Conservation (phyloP, 2,888 invertebrate genomes). For the Lobophora halterata region DNA sequence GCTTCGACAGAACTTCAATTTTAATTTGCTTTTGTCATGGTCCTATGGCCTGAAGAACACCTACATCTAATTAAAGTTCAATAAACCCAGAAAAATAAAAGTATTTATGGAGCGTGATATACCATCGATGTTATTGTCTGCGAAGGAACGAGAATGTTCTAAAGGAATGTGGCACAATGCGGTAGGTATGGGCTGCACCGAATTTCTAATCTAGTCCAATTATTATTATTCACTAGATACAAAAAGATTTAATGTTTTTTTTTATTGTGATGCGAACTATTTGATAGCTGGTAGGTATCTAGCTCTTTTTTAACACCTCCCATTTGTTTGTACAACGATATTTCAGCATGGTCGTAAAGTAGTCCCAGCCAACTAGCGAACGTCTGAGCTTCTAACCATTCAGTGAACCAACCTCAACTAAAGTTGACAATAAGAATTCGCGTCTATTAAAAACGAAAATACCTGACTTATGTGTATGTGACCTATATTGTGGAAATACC, state of each 20-base stretch:
- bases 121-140: conserved; percentile 9
- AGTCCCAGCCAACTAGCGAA: conserved; percentile 1
- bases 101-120: neutral
- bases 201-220: too few species aligned
- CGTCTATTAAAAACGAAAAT: conserved; percentile 52
- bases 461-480: conserved; percentile 49
- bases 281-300: too few species aligned
- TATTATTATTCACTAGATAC: too few species aligned
- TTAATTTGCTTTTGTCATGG: conserved; percentile 15
- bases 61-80: conserved; percentile 5
- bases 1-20: conserved; percentile 27
- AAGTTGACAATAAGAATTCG: conserved; percentile 46
- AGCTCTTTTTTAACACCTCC: neutral
- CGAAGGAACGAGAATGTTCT: conserved; percentile 10
- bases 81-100: conserved; percentile 3
- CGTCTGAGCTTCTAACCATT: conserved; percentile 24
- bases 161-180: conserved; percentile 20
- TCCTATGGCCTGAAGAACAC: neutral
- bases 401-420: conserved; percentile 33
- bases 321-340: neutral
- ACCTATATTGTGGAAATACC: conserved; percentile 43
- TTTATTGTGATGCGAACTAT: too few species aligned
- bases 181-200: neutral
- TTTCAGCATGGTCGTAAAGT: conserved; percentile 2
- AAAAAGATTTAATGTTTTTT: too few species aligned